These are phyloP conservation scores for Drosophila prosaltans DNA, from an alignment of 1,140 invertebrate species.

Conservation along the genomic window DNA sequence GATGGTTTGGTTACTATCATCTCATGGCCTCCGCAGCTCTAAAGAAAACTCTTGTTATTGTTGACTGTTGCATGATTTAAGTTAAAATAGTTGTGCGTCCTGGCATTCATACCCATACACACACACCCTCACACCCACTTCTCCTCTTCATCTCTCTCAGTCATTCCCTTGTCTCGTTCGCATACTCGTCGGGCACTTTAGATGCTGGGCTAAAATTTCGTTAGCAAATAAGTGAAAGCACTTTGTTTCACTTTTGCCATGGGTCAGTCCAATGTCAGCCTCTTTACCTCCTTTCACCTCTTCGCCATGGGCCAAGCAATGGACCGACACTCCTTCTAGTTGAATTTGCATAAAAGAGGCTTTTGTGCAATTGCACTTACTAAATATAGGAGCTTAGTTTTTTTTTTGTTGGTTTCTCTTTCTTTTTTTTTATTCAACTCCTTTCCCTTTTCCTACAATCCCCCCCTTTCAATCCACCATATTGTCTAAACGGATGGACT, in stretches of 20 bases:
- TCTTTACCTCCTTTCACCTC: not conserved
- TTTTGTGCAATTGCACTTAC: slow-evolving; percentile 17
- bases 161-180: not conserved
- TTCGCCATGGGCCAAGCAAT: not conserved
- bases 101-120: too few relatives aligned
- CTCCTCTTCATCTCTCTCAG: too few relatives aligned
- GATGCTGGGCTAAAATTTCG: slow-evolving; percentile 30
- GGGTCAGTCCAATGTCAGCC: slow-evolving; percentile 8
- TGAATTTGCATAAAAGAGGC: slow-evolving; percentile 13
- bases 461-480: not conserved
- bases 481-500: not conserved
- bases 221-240: slow-evolving; percentile 44
- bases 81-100: slow-evolving; percentile 28
- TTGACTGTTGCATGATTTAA: slow-evolving; percentile 41
- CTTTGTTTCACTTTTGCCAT: slow-evolving; percentile 38
- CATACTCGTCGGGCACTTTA: slow-evolving; percentile 10
- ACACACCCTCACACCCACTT: too few relatives aligned
- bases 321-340: not conserved
- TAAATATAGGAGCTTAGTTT: slow-evolving; percentile 10
- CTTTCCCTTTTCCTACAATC: not conserved
- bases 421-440: not conserved
- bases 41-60: slow-evolving; percentile 28
- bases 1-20: slow-evolving; percentile 8
- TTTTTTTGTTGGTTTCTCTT: not conserved
- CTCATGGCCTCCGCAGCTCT: slow-evolving; percentile 7